Evolutionary conservation across 1,140 invertebrate species (phyloP).

Genomic region (Ylistrum balloti): DNA sequence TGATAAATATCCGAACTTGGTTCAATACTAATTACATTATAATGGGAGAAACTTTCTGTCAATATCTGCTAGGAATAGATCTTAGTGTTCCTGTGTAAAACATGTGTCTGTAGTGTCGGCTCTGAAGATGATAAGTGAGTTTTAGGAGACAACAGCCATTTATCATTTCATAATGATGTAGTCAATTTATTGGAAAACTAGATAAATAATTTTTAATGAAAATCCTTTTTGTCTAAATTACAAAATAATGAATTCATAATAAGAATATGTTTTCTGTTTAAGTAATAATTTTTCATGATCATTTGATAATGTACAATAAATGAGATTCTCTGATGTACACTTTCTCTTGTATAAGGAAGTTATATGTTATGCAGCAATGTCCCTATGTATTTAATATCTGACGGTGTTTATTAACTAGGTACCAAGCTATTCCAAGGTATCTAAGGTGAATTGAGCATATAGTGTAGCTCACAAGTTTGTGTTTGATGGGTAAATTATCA

Average conservation of each 20-base stretch:
- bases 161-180: background rate
- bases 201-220: background rate
- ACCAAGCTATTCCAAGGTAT: no score
- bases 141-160: background rate
- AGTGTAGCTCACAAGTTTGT: no score
- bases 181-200: background rate
- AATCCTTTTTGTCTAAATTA: background rate
- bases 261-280: background rate
- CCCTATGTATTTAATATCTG: no score
- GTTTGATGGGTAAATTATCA: no score
- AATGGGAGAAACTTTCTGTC: background rate
- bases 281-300: no score
- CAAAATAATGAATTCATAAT: background rate
- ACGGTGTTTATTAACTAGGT: no score
- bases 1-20: background rate
- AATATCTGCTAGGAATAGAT: background rate
- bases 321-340: no score
- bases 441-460: no score
- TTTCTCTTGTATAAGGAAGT: no score
- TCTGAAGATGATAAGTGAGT: background rate
- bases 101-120: background rate
- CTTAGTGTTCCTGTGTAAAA: background rate
- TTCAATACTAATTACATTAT: slow-evolving; percentile 8
- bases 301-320: no score
- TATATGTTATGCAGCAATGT: no score